Conservation (phyloP, 2,888 invertebrate genomes). For the Drosophila macrothrix region DNA sequence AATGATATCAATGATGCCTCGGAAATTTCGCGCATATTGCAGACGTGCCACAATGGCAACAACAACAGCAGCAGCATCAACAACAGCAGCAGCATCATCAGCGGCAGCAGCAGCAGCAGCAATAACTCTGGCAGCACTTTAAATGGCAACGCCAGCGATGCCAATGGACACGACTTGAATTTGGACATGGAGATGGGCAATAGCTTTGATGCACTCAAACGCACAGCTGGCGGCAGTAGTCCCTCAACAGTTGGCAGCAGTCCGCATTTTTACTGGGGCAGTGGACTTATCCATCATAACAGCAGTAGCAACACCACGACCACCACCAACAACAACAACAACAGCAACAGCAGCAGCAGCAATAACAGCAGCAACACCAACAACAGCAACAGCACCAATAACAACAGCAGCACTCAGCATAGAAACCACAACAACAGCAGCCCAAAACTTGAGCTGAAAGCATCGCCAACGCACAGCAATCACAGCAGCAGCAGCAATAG, state of each 20-base stretch:
- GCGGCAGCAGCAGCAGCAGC: not conserved
- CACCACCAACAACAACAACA: constrained; percentile 3
- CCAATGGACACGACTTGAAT: constrained; percentile 31
- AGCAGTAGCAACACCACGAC: constrained; percentile 18
- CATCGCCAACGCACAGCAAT: constrained; percentile 48
- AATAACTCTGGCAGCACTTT: constrained; percentile 12
- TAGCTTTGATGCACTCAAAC: constrained; percentile 75
- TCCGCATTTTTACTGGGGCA: constrained; percentile 65
- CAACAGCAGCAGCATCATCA: constrained; percentile 7
- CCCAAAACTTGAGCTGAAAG: constrained; percentile 48
- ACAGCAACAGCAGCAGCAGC: constrained; percentile 14
- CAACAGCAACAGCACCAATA: constrained; percentile 13
- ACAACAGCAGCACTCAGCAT: constrained; percentile 25
- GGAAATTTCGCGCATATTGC: constrained; percentile 85
- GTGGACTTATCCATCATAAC: constrained; percentile 53
- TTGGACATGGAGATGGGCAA: constrained; percentile 35
- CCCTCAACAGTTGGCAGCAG: constrained; percentile 28
- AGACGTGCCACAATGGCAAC: constrained; percentile 85
- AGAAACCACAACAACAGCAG: constrained; percentile 42
- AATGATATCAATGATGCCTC: constrained; percentile 85
- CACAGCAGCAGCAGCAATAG: constrained; percentile 29
- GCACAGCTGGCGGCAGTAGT: constrained; percentile 44
- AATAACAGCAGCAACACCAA: constrained; percentile 11
- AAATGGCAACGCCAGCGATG: constrained; percentile 52
- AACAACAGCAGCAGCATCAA: constrained; percentile 48